Evolutionary conservation across 2,888 invertebrate genomes (phyloP), one percentile per base, ranked within the genome.

Genomic region (Marronus borbonicus): DNA sequence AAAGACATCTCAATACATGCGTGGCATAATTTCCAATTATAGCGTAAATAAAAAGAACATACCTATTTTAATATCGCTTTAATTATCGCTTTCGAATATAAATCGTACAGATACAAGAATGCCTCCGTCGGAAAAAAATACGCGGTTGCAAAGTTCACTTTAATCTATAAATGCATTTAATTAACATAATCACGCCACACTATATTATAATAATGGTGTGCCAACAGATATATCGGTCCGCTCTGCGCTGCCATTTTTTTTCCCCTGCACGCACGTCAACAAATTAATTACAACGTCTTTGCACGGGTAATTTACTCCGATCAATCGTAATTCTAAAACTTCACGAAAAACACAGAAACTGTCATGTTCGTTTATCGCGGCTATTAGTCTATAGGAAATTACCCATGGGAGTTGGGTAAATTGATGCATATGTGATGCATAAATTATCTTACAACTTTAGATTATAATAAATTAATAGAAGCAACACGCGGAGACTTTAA

Each of bases 161-260:
- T 31, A 24, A 28, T n/a, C 52, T 24, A 31, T 17, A 58, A 12
- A 50, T 49, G 49, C 31, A 69, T 52, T 52, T 50, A 69, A 69
- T 69, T 69, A 69, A 52, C 69, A 69, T 69, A 52, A 69, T 69
- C 69, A 52, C 69, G 52, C 69, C 69, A 69, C 52, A 58, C 20
- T 58, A 20, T 58, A 58, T 58, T 58, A 58, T 17, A 58, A 58
- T 58, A 66, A 17, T 39, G 20, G 39, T 66, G 36, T 36, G 55
- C 20, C 3, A 17, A 44, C 44, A 44, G 44, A 58, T 44, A 66
- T 66, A 66, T 66, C 39, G 20, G 20, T 20, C 65, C 3, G 17
- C 7, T 44, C 20, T 65, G 17, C n/a, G 17, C n/a, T 8, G 55
- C 7, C 39, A 17, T 36, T 36, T 66, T 65, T 65, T 39, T 17